phyloP scores from a whole-genome alignment of 1,140 invertebrate genomes.

The Tetramorium simillimum region DNA sequence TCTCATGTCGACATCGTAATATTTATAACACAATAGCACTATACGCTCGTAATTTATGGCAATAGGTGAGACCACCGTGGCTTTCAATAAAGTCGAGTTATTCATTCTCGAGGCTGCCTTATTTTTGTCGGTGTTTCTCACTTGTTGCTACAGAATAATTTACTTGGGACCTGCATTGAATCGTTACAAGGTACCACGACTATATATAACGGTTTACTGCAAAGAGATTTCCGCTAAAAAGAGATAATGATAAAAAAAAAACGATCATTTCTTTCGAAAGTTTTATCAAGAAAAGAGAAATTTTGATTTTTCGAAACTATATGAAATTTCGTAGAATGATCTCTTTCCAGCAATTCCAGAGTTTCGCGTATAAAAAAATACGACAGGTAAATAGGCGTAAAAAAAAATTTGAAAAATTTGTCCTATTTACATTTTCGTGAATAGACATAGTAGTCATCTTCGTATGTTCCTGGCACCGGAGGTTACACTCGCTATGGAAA shows the following conservation, averaged over 20 bases:
- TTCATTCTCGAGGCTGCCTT: constrained; percentile 29
- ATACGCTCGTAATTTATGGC: constrained; percentile 27
- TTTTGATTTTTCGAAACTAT: not conserved
- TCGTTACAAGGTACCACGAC: not conserved
- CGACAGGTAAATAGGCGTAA: not conserved
- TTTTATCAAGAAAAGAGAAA: not conserved
- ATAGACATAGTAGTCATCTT: not conserved
- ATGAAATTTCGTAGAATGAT: not conserved
- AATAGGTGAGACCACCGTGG: not conserved
- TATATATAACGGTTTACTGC: not conserved
- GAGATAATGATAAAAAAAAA: constrained; percentile 14
- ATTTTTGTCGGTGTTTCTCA: constrained; percentile 36
- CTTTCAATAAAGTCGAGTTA: constrained; percentile 42
- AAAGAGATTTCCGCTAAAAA: not conserved
- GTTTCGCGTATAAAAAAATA: not conserved
- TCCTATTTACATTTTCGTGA: not conserved
- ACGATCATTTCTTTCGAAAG: not conserved
- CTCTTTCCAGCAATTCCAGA: not conserved
- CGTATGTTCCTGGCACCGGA: not conserved
- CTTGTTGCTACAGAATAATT: constrained; percentile 44
- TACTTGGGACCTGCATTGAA: not conserved
- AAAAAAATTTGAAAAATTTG: not conserved
- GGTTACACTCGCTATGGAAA: not conserved
- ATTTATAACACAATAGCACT: not conserved
- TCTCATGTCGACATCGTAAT: not conserved